Conservation (phyloP, 2,888 invertebrate species). For the Drosophila niveifrons region DNA sequence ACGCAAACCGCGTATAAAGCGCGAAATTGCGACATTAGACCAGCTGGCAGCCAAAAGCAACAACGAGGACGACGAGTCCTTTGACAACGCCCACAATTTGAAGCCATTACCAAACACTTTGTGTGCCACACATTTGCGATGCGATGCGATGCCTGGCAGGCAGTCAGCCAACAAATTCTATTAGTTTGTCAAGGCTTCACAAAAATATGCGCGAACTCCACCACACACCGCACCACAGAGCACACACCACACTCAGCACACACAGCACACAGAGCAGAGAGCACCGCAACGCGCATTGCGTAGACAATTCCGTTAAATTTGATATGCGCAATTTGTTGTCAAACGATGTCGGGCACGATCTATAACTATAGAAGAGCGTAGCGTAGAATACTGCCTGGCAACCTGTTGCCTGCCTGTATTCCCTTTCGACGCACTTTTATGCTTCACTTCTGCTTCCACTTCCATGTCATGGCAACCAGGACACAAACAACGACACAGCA, state of each 20-base stretch:
- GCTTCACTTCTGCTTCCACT: constrained; percentile 19
- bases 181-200: constrained; percentile 71
- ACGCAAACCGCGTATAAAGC: constrained; percentile 76
- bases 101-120: constrained; percentile 76
- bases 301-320: constrained; percentile 77
- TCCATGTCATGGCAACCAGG: constrained; percentile 23
- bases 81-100: constrained; percentile 71
- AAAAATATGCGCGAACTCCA: constrained; percentile 32
- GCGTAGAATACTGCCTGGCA: constrained; percentile 29
- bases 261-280: not conserved
- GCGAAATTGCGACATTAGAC: constrained; percentile 70
- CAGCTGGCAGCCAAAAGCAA: constrained; percentile 31
- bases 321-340: constrained; percentile 79
- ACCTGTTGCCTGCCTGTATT: constrained; percentile 49
- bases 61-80: constrained; percentile 9
- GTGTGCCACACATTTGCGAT: constrained; percentile 46
- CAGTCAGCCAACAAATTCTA: constrained; percentile 72
- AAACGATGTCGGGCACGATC: constrained; percentile 59
- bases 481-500: constrained; percentile 32
- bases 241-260: not conserved
- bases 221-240: not conserved
- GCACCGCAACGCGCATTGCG: constrained; percentile 34
- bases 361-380: constrained; percentile 42
- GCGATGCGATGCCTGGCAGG: constrained; percentile 20
- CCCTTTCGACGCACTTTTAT: constrained; percentile 60